Evolutionary conservation across 2,888 invertebrate genomes (phyloP), one percentile per base, ranked within the genome.

Genomic region (Scotopteryx bipunctaria): DNA sequence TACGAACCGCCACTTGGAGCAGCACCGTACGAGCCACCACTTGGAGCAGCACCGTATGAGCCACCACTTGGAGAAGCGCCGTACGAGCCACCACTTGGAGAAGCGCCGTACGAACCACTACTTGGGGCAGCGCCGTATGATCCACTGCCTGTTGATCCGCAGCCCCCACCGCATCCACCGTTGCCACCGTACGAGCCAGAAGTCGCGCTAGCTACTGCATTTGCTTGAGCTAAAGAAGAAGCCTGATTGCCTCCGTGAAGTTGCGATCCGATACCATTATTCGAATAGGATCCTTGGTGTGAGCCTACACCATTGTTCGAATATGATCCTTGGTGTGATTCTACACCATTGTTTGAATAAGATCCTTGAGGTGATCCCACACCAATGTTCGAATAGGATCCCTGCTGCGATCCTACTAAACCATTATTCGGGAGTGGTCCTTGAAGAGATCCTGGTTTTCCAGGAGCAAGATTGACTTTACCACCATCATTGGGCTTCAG

Each of bases 401-500:
- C 43, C 16, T 50, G 49, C 14, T 43, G 37, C 2, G 49, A 32
- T 9, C 17, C 32, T 9, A 38, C 6, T n/a, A n/a, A n/a, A 15
- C 50, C 47, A 48, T 50, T 50, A 32, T 50, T 50, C 1, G 46
- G 23, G 11, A 45, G 35, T 2, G 51, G 27, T 21, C 64, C 51
- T 45, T 33, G 46, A 33, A 50, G 50, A 2, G 56, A 50, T 31
- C 62, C 64, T 11, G 45, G 21, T 40, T 46, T 62, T 36, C 49
- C 57, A 37, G 27, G 13, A 1, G 46, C 21, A 36, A 46, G 38
- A 35, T 51, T 59, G 8, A 60, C 25, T 71, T 81, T 85, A 17
- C 78, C 80, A 48, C 69, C 66, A 43, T 88, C 85, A 54, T 73
- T 78, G 1, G 90, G 86, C 64, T 76, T 77, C 3, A 87, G 61